phyloP scores from a whole-genome alignment of 1,140 invertebrate species.

The Ips typographus region DNA sequence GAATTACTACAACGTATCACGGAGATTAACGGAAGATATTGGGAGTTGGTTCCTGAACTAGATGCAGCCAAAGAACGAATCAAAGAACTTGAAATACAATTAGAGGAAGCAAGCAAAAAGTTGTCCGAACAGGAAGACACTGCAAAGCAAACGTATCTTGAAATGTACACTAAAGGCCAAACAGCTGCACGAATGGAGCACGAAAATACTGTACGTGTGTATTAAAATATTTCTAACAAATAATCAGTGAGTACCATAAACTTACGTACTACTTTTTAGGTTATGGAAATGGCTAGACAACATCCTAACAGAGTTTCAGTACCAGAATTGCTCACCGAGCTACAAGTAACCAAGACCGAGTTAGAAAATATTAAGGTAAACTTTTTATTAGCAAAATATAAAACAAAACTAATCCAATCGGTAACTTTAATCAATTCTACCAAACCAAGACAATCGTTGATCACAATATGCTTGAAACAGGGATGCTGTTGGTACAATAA shows the following conservation, averaged over 20 bases:
- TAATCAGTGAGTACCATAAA: background rate
- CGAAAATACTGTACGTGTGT: conserved; percentile 58
- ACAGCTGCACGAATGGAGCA: conserved; percentile 72
- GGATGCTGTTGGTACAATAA: background rate
- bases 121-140: conserved; percentile 71
- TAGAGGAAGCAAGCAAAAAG: conserved; percentile 67
- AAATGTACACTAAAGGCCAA: conserved; percentile 81
- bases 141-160: conserved; percentile 74
- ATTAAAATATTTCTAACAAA: background rate
- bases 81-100: conserved; percentile 65
- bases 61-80: conserved; percentile 68
- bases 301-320: conserved; percentile 68
- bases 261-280: conserved; percentile 54
- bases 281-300: conserved; percentile 60
- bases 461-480: conserved; percentile 27
- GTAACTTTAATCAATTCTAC: background rate
- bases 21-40: conserved; percentile 75
- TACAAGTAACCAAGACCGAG: conserved; percentile 78
- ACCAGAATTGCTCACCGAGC: conserved; percentile 73
- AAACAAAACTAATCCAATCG: background rate
- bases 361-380: conserved; percentile 82
- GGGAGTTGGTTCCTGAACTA: conserved; percentile 67
- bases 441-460: background rate
- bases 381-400: background rate
- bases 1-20: conserved; percentile 73